These are phyloP conservation scores for Hartigia nigra DNA, from an alignment of 2,888 invertebrate genomes.

Conservation along the genomic window DNA sequence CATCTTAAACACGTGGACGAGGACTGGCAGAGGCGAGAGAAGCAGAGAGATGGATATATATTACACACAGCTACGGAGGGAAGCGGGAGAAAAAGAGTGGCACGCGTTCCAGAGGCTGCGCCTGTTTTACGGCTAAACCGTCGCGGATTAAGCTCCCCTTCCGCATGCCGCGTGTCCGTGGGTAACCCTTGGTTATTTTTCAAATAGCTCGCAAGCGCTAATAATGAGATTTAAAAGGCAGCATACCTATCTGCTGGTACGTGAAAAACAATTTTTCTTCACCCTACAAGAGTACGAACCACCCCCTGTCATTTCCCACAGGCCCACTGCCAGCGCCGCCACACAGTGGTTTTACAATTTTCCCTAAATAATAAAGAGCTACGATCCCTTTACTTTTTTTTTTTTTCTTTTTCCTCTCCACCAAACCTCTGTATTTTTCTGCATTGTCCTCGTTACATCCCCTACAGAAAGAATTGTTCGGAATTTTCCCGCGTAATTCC, in stretches of 20 bases:
- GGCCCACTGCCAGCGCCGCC: constrained; percentile 26
- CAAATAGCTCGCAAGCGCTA: constrained; percentile 42
- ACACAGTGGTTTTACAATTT: constrained; percentile 43
- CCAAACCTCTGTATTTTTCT: background rate
- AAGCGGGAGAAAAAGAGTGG: constrained; percentile 14
- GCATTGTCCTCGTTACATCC: background rate
- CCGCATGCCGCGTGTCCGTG: constrained; percentile 19
- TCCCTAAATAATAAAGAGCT: constrained; percentile 51
- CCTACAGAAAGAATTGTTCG: background rate
- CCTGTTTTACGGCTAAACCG: constrained; percentile 44
- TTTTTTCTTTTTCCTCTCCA: background rate
- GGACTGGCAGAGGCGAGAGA: constrained; percentile 4
- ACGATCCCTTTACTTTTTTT: constrained; percentile 25
- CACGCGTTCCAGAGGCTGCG: constrained; percentile 24
- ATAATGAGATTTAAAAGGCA: constrained; percentile 58
- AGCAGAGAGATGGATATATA: constrained; percentile 6
- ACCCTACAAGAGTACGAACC: constrained; percentile 26
- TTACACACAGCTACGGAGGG: constrained; percentile 10
- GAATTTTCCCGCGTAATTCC: background rate
- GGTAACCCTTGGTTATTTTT: constrained; percentile 42
- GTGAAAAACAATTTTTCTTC: constrained; percentile 44
- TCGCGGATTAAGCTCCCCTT: constrained; percentile 41
- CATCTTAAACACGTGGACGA: constrained; percentile 38
- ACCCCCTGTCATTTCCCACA: constrained; percentile 42
- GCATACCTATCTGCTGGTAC: constrained; percentile 26